Conservation (phyloP, 2,797 vertebrate species). For the Paedocypris micromegethes region DNA sequence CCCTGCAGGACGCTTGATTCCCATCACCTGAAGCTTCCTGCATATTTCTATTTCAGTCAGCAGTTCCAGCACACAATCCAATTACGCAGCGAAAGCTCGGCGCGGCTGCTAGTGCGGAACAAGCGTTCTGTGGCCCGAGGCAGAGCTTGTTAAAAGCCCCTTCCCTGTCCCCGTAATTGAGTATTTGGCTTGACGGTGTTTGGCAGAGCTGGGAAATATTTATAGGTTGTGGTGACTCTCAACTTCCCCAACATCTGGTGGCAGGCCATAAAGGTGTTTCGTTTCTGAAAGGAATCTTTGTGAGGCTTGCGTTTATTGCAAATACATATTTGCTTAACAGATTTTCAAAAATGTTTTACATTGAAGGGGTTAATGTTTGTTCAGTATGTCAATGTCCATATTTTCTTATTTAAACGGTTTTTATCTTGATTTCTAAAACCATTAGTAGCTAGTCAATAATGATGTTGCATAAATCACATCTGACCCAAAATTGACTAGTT, state of each 20-base stretch:
- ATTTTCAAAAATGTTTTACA: too few relatives aligned
- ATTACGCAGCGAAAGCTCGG: conserved; percentile 43
- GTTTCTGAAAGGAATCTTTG: too few relatives aligned
- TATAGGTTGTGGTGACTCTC: conserved; percentile 4
- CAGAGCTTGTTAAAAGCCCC: conserved; percentile 41
- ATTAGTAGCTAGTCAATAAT: too few relatives aligned
- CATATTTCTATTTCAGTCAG: conserved; percentile 62
- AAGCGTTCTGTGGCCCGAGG: conserved; percentile 14
- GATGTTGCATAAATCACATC: too few relatives aligned
- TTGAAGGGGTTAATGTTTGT: too few relatives aligned
- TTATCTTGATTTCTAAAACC: too few relatives aligned
- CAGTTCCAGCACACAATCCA: conserved; percentile 64
- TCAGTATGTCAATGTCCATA: too few relatives aligned
- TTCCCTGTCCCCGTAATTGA: conserved; percentile 44
- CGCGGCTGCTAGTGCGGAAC: conserved; percentile 30
- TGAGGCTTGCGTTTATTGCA: too few relatives aligned
- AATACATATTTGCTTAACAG: too few relatives aligned
- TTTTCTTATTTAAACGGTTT: too few relatives aligned
- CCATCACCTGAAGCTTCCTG: conserved; percentile 45
- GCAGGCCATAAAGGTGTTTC: conserved; percentile 4
- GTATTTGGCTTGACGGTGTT: conserved; percentile 28
- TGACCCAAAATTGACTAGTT: too few relatives aligned
- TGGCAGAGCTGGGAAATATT: conserved; percentile 33
- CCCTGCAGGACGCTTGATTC: conserved; percentile 36
- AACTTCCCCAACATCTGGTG: conserved; percentile 15